These are phyloP conservation scores for Orycteropus afer DNA, from an alignment of 2,113 vertebrate genomes.

Conservation along the genomic window DNA sequence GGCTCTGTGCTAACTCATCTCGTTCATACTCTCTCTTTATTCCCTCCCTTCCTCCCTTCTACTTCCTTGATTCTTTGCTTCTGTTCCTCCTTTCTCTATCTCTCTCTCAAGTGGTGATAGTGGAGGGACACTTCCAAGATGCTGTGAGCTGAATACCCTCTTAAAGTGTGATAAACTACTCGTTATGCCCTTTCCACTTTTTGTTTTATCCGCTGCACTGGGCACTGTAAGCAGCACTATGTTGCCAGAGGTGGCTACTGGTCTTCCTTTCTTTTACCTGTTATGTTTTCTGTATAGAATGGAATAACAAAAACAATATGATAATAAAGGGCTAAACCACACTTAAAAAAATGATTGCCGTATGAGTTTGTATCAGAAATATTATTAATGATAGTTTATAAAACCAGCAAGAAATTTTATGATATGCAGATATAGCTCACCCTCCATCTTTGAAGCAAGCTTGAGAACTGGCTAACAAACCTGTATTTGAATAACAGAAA, in stretches of 20 bases:
- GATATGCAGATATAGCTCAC: neutral
- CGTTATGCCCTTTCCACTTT: neutral
- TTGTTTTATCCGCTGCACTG: neutral
- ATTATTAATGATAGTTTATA: neutral
- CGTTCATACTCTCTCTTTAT: neutral
- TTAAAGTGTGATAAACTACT: accelerated
- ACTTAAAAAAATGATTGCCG: neutral
- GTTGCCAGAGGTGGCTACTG: neutral
- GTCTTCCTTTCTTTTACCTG: neutral
- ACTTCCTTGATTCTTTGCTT: neutral
- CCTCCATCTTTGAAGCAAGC: neutral
- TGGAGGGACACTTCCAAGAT: neutral
- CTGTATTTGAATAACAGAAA: neutral
- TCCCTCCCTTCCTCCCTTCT: neutral
- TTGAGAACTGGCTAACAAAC: neutral
- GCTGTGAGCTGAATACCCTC: neutral
- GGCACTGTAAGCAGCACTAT: neutral
- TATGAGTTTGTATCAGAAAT: neutral
- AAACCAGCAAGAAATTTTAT: neutral
- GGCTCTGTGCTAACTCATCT: neutral
- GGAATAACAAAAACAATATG: neutral
- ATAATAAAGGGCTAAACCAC: neutral
- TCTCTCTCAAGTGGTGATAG: too few species aligned
- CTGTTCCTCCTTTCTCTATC: neutral
- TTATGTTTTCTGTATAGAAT: neutral